Percentiles rank a stretch among this genome's conserved stretches.
Evolutionary conservation across 2,797 vertebrate genomes (phyloP).

Genomic region (Lophius americanus): DNA sequence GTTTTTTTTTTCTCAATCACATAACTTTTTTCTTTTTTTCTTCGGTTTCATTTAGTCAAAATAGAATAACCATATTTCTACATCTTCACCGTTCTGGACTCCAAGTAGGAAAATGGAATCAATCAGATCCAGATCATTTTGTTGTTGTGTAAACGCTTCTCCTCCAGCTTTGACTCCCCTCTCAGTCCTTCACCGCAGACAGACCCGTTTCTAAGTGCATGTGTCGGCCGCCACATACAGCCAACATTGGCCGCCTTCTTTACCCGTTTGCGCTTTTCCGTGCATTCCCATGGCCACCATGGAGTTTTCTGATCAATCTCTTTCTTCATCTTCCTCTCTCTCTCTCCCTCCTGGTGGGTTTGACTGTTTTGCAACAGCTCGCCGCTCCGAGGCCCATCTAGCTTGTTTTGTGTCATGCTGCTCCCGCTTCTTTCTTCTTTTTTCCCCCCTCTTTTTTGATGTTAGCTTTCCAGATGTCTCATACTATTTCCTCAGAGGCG

Average conservation of each 20-base stretch:
- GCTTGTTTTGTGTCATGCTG: conserved; percentile 80
- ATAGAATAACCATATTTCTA: no score
- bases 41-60: no score
- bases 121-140: no score
- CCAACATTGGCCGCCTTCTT: conserved; percentile 47
- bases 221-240: conserved; percentile 43
- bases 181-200: conserved; percentile 55
- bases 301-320: conserved; percentile 61
- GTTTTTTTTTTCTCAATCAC: no score
- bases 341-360: conserved; percentile 67
- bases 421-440: conserved; percentile 46
- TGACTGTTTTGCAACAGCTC: conserved; percentile 75
- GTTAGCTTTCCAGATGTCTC: conserved; percentile 80
- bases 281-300: conserved; percentile 57
- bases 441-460: conserved; percentile 68
- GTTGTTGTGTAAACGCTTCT: conserved; percentile 14
- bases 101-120: no score
- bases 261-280: conserved; percentile 52
- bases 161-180: conserved; percentile 21
- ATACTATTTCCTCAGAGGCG: conserved; percentile 74
- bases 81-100: no score
- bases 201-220: conserved; percentile 46
- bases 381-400: conserved; percentile 72
- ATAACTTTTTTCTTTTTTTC: no score
- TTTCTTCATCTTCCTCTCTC: conserved; percentile 44